Evolutionary conservation across 2,113 vertebrate species (phyloP), one percentile per base, ranked within the genome.

Genomic region (Vidua macroura): DNA sequence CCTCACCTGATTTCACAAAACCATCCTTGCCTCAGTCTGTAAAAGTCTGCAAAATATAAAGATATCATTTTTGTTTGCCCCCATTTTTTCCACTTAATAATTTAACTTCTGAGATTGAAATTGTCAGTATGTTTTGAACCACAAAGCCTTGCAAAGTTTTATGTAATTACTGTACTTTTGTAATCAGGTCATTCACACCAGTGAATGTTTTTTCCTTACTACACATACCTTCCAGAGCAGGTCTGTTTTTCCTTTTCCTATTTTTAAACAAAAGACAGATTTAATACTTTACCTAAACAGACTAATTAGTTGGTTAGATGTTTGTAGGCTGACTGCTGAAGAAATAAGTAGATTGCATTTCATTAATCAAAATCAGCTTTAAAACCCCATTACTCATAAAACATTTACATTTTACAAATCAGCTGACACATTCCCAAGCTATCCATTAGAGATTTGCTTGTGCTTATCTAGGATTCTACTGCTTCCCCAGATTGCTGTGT

Each of bases 361-460:
- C 94, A 97, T 98, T 97, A 97, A 97, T 97, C 95, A 98, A 97
- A 96, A 94, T 84, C 95, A 76, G 93, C 87, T 88, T 92, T 95
- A 96, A 96, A 96, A 91, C 25, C 56, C 60, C 90, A 70, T 89
- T 92, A 77, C 39, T 97, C 89, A 97, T 96, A 94, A 97, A 97
- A 95, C 62, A 96, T 97, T 97, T 86, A 92, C 63, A 96, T 96
- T 91, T 97, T 92, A 95, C 73, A 94, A 86, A 92, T 92, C 86
- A 93, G 87, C 77, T 56, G 87, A 87, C 88, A 63, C 11, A 43
- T 41, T 95, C 12, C 28, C 69, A 84, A 39, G 41, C 86, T 91
- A 86, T 16, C 93, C 63, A 90, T 94, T 85, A 78, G 92, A 94
- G 83, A 88, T 88, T 92, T 92, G n/a, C 68, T 85, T 62, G 27